phyloP scores from a whole-genome alignment of 2,797 vertebrate genomes.

The Meriones psammophilus region DNA sequence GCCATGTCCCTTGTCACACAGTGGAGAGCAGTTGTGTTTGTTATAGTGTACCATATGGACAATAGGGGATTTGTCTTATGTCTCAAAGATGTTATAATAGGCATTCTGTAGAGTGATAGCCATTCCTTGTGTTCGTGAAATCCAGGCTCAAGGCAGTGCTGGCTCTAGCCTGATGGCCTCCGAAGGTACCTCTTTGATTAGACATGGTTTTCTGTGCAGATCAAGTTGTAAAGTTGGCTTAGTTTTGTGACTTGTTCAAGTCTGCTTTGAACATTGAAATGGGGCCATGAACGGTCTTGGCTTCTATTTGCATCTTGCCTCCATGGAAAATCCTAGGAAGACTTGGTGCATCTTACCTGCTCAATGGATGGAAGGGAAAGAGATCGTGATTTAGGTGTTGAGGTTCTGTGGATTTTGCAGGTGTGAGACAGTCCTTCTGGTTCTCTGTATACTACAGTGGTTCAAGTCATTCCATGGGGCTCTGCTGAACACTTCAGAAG shows the following conservation, averaged over 20 bases:
- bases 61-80: background rate
- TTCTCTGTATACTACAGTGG: background rate
- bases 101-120: background rate
- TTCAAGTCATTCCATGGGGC: background rate
- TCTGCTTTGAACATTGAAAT: background rate
- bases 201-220: background rate
- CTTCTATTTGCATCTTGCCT: slow-evolving; percentile 5
- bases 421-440: background rate
- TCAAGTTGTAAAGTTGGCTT: slow-evolving; percentile 12
- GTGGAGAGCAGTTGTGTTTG: slow-evolving; percentile 25
- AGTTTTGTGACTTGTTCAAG: slow-evolving; percentile 11
- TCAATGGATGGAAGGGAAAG: background rate
- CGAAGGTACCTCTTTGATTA: background rate
- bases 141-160: background rate
- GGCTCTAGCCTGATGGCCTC: background rate
- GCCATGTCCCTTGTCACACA: background rate
- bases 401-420: slow-evolving; percentile 9
- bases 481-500: background rate
- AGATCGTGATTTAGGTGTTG: background rate
- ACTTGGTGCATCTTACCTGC: background rate
- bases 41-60: background rate
- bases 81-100: background rate
- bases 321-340: background rate
- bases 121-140: background rate
- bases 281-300: background rate